Evolutionary conservation across 1,140 invertebrate species (phyloP), one percentile per base, ranked within the genome.

Genomic region (Brachionus rubens): DNA sequence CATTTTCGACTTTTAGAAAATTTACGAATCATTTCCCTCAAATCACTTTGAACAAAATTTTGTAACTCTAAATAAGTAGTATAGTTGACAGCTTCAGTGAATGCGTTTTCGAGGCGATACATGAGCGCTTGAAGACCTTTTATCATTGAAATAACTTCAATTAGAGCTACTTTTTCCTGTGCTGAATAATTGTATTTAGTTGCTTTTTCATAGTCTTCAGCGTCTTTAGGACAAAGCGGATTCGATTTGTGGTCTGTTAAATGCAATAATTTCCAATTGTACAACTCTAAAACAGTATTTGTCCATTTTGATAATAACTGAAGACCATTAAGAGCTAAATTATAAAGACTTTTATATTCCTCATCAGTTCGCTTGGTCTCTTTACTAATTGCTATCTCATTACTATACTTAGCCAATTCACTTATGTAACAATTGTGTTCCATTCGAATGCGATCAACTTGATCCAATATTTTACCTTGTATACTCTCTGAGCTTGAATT

Each of bases 91-190:
- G 96, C 93, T 83, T 98, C 94, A 36, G 93, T 93, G 82, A 99
- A 95, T 0, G 97, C 93, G 0, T 93, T 94, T 86, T 99, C 96
- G 90, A 99, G 98, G 54, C 95, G 87, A 4, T 93, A 91, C 92
- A 99, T 95, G 46, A 99, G 85, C 36, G 96, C 92, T 86, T 99
- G 96, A 7, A 99, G 87, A 1, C 96, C 95, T 87, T 99, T 99
- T 78, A 99, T 97, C 95, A 99, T 98, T 0, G 96, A 94, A 79
- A 99, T 97, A 0, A 98, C 92, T 87, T 99, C 95, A 79, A 99
- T 96, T 43, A 99, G 86, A 5, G 95, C 95, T 86, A 96, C 96
- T 83, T 99, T 99, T 86, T 99, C 97, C 81, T 96, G 93, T 26
- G 92, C 91, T 7, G 90, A 92, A 82, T 99, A 99, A 86, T 99